Base-by-base conservation (phyloP, 2,797 vertebrate species). In the Hapalemur alaotrensis region DNA sequence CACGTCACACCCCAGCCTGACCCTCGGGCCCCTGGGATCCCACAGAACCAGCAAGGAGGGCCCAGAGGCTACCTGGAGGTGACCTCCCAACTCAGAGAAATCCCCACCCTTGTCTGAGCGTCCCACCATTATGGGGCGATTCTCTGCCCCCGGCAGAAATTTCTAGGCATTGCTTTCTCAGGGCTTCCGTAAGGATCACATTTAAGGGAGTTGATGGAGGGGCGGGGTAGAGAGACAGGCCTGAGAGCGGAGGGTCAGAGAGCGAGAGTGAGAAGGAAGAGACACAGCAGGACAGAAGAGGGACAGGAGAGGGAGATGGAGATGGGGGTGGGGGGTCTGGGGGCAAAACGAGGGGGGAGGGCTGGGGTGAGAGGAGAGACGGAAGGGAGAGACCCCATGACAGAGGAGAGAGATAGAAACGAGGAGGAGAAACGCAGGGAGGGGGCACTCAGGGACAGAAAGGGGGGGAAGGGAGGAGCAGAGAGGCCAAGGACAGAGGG, bases 401-500 rank as follows among this genome's bases (percentile, higher is more conserved):
- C 22, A 59, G 61, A 50, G 65, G 43, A 88, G 11, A 15, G 28
- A 41, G n/a, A 13, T 11, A 17, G 12, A 3, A 25, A 15, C 17
- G 23, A 20, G 30, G 50, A n/a, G 10, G 61, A 20, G 23, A 4
- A n/a, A 46, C 13, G 7, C 3, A 4, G 22, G 17, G 13, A 28
- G 35, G 57, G 52, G 30, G 38, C 14, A 7, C 14, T 17, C 23
- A 43, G 52, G 61, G 25, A 35, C 17, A 14, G 89, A 48, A 25
- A 4, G 0, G 14, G 50, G 50, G 69, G 20, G 20, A 7, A 30
- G 30, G 0, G 1, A 38, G 65, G 43, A 22, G 4, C 54, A 54
- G 41, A 52, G 18, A 22, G 6, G 5, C 48, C 22, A 25, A 3
- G 30, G 7, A 28, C 59, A 18, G 41, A 67, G 52, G 80, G 7